phyloP scores from a whole-genome alignment of 2,797 vertebrate genomes.

The Triplophysa yarkandensis region DNA sequence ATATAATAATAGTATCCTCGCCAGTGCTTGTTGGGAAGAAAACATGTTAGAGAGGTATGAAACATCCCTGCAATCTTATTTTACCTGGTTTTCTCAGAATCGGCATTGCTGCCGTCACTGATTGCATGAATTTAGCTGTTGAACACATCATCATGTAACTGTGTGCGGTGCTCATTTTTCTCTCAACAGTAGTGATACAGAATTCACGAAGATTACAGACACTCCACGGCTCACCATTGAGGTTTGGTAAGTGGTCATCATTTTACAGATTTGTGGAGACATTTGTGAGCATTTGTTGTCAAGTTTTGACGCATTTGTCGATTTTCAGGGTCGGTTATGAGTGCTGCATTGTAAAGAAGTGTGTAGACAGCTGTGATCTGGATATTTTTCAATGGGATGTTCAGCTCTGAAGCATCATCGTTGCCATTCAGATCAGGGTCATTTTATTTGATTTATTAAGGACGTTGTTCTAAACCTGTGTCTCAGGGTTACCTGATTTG shows the following conservation, averaged over 20 bases:
- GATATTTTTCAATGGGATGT: background rate
- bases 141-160: background rate
- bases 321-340: background rate
- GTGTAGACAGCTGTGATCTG: background rate
- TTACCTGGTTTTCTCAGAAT: constrained; percentile 15
- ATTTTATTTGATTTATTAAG: no score
- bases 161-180: background rate
- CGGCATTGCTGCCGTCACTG: constrained; percentile 5
- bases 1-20: constrained; percentile 12
- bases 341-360: background rate
- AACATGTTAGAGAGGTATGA: background rate
- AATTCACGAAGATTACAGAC: constrained; percentile 20
- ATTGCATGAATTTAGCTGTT: constrained; percentile 15
- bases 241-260: background rate
- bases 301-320: background rate
- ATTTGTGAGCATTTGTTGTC: background rate
- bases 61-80: background rate
- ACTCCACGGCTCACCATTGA: background rate
- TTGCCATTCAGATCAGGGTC: background rate
- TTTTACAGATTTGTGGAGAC: background rate
- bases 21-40: background rate
- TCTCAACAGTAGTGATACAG: background rate
- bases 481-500: no score
- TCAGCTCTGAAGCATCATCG: background rate
- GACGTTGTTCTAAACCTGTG: no score